Percentiles rank a stretch among this genome's conserved stretches.
phyloP scores from a whole-genome alignment of 2,888 invertebrate genomes.

The Rotaria socialis region DNA sequence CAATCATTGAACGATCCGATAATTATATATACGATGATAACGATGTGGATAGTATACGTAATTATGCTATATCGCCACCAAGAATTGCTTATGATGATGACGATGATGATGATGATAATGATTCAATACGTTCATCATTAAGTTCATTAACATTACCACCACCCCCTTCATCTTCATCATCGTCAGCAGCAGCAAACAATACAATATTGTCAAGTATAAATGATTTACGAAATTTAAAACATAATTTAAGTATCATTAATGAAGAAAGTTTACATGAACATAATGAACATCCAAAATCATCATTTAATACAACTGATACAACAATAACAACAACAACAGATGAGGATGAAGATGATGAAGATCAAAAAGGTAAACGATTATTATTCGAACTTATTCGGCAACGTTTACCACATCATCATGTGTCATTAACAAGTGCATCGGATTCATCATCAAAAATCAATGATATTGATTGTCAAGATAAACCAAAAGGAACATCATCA shows the following conservation, averaged over 20 bases:
- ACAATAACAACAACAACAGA: not conserved
- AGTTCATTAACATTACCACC: conserved; percentile 20
- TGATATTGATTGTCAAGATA: not conserved
- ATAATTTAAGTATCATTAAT: conserved; percentile 26
- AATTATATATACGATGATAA: not conserved
- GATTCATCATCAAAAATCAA: not conserved
- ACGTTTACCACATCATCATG: conserved; percentile 13
- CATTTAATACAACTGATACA: not conserved
- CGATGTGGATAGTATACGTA: not conserved
- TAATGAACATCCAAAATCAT: not conserved
- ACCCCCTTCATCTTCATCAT: not conserved
- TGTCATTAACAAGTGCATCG: not conserved
- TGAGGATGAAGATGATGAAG: not conserved
- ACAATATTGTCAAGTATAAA: not conserved
- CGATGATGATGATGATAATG: not conserved
- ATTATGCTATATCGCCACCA: not conserved
- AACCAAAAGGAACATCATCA: not conserved
- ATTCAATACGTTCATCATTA: conserved; percentile 5
- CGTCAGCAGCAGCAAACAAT: no score
- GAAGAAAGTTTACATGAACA: conserved; percentile 28
- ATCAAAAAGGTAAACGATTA: conserved; percentile 17
- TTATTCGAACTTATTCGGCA: not conserved
- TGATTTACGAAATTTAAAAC: not conserved
- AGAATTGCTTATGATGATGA: not conserved
- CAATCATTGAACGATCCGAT: not conserved